These are phyloP conservation scores for Scaptodrosophila latifasciaeformis DNA, from an alignment of 2,888 invertebrate species.

Conservation along the genomic window DNA sequence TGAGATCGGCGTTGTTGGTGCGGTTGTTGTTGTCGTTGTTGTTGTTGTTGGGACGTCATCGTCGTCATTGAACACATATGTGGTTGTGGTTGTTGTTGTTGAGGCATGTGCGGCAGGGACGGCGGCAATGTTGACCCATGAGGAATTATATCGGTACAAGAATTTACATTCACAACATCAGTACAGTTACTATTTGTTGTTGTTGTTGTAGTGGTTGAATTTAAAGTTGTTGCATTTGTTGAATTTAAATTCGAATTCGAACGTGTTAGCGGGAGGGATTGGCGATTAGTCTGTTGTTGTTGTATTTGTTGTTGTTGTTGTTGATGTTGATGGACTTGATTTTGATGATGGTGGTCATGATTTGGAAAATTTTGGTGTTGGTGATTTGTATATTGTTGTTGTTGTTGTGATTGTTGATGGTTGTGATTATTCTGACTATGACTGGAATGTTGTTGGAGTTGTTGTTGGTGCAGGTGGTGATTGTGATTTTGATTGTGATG, in stretches of 20 bases:
- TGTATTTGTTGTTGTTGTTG: constrained; percentile 50
- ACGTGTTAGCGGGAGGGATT: constrained; percentile 73
- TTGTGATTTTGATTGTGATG: constrained; percentile 1
- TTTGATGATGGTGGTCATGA: constrained; percentile 37
- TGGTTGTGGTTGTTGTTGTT: constrained; percentile 39
- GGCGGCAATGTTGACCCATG: constrained; percentile 53
- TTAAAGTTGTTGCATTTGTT: constrained; percentile 74
- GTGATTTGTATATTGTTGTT: constrained; percentile 28
- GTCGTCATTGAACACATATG: constrained; percentile 36
- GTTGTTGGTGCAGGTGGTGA: background rate
- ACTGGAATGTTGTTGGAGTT: constrained; percentile 8
- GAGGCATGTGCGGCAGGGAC: constrained; percentile 18
- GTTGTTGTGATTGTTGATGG: no score
- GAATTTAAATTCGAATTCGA: constrained; percentile 73
- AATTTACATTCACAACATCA: constrained; percentile 75
- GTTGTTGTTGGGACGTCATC: constrained; percentile 18
- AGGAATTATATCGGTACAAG: constrained; percentile 75
- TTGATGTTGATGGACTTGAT: constrained; percentile 33
- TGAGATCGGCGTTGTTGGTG: constrained; percentile 35
- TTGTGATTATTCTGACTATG: no score
- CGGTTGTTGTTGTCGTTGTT: constrained; percentile 35
- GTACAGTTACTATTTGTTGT: constrained; percentile 74
- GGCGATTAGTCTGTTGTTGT: constrained; percentile 71
- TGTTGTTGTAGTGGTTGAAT: constrained; percentile 68
- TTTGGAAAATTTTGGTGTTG: constrained; percentile 28